phyloP scores from a whole-genome alignment of 2,797 vertebrate species.

The Cheirogaleus major region DNA sequence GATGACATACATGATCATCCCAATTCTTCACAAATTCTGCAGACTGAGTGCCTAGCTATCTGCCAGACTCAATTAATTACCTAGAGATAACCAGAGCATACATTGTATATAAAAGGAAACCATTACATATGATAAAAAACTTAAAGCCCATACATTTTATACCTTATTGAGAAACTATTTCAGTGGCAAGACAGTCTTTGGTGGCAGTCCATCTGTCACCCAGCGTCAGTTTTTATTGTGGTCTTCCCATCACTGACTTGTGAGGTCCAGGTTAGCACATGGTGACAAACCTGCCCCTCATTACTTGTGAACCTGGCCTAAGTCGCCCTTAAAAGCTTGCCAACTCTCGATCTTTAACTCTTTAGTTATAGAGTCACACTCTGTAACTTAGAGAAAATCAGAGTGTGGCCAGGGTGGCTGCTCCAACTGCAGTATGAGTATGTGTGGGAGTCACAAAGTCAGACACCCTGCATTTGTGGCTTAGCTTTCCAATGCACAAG shows the following conservation, averaged over 20 bases:
- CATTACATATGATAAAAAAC: background rate
- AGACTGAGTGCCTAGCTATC: background rate
- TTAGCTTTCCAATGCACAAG: background rate
- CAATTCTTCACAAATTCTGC: background rate
- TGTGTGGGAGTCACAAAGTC: too few species aligned
- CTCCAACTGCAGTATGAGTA: background rate
- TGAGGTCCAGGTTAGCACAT: background rate
- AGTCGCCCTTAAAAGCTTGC: background rate
- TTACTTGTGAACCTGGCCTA: background rate
- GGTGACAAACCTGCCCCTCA: background rate
- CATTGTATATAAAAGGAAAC: background rate
- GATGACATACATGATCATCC: background rate
- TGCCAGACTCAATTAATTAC: background rate
- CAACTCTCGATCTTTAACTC: too few species aligned
- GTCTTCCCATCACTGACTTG: background rate
- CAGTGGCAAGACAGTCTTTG: background rate
- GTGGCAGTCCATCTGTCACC: background rate
- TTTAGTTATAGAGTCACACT: background rate
- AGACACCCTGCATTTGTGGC: background rate
- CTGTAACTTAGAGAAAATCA: background rate
- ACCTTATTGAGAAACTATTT: background rate
- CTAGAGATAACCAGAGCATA: background rate
- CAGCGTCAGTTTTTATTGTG: background rate
- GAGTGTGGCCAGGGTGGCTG: background rate
- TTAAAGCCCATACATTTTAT: background rate